Conservation (phyloP, 2,113 vertebrate species). For the Atrichornis clamosus region DNA sequence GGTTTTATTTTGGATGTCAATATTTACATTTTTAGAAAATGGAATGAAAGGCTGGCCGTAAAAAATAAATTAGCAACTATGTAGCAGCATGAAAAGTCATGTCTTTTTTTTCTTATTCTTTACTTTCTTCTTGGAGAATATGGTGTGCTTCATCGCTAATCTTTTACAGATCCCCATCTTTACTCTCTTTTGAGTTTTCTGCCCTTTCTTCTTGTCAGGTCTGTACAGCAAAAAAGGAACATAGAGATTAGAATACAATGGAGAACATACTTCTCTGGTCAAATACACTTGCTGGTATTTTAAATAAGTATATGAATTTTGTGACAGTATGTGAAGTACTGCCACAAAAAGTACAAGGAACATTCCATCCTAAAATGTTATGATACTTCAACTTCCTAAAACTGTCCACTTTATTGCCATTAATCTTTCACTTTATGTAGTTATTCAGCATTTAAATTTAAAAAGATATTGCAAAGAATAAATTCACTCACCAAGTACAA, state of each 20-base stretch:
- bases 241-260: conserved; percentile 36
- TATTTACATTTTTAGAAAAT: conserved; percentile 19
- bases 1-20: not conserved
- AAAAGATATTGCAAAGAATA: not conserved
- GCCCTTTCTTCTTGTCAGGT: conserved; percentile 56
- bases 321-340: not conserved
- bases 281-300: not conserved
- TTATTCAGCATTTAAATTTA: not conserved
- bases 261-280: not conserved
- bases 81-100: conserved; percentile 30
- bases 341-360: not conserved
- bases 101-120: conserved; percentile 52
- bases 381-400: not conserved
- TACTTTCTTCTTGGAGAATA: conserved; percentile 40
- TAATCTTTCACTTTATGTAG: not conserved
- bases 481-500: not conserved
- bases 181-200: conserved; percentile 42
- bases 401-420: not conserved
- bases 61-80: conserved; percentile 2
- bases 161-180: conserved; percentile 16
- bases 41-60: conserved; percentile 4
- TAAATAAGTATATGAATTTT: not conserved
- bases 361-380: not conserved
- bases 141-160: conserved; percentile 28
- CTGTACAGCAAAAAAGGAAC: conserved; percentile 65